Evolutionary conservation across 2,113 vertebrate genomes (phyloP), one percentile per base, ranked within the genome.

Genomic region (Tichodroma muraria): DNA sequence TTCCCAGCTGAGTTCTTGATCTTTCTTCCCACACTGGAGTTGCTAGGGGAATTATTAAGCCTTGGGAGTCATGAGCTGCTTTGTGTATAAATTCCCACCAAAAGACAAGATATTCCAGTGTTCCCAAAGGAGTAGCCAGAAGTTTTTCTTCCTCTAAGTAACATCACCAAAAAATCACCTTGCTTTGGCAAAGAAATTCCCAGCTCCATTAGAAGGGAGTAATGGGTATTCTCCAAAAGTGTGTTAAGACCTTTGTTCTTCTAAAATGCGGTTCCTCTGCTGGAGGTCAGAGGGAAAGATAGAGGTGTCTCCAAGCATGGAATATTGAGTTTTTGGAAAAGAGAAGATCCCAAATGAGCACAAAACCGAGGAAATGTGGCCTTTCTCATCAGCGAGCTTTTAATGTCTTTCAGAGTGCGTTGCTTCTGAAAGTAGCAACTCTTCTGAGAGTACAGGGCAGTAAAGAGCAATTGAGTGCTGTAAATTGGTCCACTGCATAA

Each of bases 391-490:
- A 61, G 65, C 2, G 1, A 25, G 64, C 24, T 19, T 90, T 90
- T 70, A n/a, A n/a, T 80, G 56, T n/a, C 53, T 86, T 70, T 66
- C 53, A 75, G 72, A 80, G 25, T 22, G 18, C 14, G 2, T 70
- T 63, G 42, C 44, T 90, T 66, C 72, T 80, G 61, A n/a, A n/a
- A n/a, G n/a, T n/a, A n/a, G n/a, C n/a, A n/a, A n/a, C n/a, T n/a
- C n/a, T n/a, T n/a, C 35, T 47, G 49, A 49, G 61, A 72, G 53
- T 33, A 78, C 85, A 66, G 44, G 37, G 68, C 71, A 38, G 40
- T 90, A 61, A 90, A 89, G 61, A 94, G 89, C 77, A 94, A 84
- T 12, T 53, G 70, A 90, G 86, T 90, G 83, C 77, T 93, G 78
- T 69, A 85, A 82, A 89, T 93, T 38, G 65, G 61, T 42, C 61